Conservation (phyloP, 1,140 invertebrate genomes). For the Drosophila grimshawi region DNA sequence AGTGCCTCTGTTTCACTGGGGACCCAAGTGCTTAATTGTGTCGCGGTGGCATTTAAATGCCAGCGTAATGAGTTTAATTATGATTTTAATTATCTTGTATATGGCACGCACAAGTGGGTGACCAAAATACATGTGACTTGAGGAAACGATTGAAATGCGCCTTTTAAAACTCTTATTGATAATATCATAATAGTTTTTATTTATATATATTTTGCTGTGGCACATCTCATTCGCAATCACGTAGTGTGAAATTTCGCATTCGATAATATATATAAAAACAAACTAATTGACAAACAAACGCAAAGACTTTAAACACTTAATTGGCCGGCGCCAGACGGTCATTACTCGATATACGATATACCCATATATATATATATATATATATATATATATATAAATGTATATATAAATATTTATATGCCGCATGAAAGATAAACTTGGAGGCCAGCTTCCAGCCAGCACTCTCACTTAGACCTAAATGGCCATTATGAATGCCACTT, state of each 20-base stretch:
- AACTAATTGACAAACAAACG: constrained; percentile 63
- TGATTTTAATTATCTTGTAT: constrained; percentile 48
- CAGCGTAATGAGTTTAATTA: constrained; percentile 59
- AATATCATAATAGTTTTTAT: not conserved
- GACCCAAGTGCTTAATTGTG: constrained; percentile 36
- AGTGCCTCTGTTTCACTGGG: constrained; percentile 2
- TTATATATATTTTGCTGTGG: not conserved
- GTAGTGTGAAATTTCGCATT: constrained; percentile 32
- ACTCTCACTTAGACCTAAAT: constrained; percentile 64
- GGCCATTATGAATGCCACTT: constrained; percentile 65
- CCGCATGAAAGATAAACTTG: constrained; percentile 46
- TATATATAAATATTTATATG: constrained; percentile 25
- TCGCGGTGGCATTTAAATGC: constrained; percentile 36
- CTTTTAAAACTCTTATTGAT: not conserved
- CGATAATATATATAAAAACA: constrained; percentile 60
- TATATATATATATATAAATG: constrained; percentile 1
- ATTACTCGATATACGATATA: constrained; percentile 29
- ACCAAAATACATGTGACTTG: constrained; percentile 11
- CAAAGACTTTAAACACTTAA: constrained; percentile 63
- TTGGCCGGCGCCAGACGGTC: constrained; percentile 71
- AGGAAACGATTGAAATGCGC: constrained; percentile 10
- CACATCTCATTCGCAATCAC: constrained; percentile 7
- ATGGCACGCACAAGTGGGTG: constrained; percentile 29
- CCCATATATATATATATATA: constrained; percentile 10
- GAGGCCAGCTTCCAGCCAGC: constrained; percentile 24